These are phyloP conservation scores for Propithecus coquereli DNA, from an alignment of 2,113 vertebrate genomes.

Conservation along the genomic window DNA sequence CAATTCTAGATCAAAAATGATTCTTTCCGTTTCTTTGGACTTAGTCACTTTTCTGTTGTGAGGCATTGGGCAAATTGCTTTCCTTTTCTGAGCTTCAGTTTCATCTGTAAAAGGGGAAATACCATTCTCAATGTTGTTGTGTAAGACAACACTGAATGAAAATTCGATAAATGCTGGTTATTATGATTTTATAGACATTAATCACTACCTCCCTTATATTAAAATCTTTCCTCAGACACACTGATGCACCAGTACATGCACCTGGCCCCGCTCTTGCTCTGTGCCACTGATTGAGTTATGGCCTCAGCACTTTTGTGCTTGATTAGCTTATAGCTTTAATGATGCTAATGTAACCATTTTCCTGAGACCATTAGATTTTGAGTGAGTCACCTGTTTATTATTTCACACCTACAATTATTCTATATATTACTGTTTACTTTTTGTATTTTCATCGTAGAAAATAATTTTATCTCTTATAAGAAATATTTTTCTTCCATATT, in stretches of 20 bases:
- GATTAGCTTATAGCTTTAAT: background rate
- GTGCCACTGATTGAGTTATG: background rate
- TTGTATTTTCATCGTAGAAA: conserved; percentile 35
- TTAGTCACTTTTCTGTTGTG: background rate
- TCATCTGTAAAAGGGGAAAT: background rate
- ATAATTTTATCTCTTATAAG: conserved; percentile 16
- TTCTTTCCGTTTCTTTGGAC: background rate
- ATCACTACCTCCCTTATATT: background rate
- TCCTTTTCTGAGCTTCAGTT: background rate
- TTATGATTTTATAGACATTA: background rate
- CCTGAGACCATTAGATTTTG: background rate
- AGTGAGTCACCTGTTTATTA: background rate
- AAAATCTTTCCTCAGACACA: background rate
- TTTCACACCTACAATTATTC: background rate
- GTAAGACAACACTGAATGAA: background rate
- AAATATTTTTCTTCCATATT: background rate
- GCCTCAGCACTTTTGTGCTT: background rate
- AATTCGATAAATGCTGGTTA: background rate
- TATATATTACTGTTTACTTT: background rate
- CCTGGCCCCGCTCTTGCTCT: background rate
- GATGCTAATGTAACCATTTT: background rate
- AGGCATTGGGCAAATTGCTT: conserved; percentile 34
- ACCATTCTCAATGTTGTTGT: background rate
- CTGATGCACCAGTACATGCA: background rate
- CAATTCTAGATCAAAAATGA: background rate